Evolutionary conservation across 1,140 invertebrate genomes (phyloP).

Genomic region (Aradophagus sp.): DNA sequence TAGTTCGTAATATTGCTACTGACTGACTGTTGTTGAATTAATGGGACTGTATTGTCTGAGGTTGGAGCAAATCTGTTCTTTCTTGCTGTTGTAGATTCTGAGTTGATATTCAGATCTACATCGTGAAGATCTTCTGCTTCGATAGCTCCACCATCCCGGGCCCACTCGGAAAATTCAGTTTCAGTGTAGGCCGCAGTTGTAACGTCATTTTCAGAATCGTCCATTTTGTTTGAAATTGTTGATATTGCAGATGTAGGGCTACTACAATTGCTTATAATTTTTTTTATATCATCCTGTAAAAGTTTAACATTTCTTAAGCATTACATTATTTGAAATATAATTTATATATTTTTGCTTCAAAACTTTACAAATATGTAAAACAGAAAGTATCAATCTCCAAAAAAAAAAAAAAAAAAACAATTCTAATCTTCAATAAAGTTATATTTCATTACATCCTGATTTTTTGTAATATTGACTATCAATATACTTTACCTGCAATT

Average conservation of each 20-base stretch:
- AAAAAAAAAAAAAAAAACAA: too few species aligned
- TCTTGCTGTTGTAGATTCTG: conserved; percentile 73
- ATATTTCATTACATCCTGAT: too few species aligned
- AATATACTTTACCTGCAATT: conserved; percentile 54
- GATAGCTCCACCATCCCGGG: conserved; percentile 80
- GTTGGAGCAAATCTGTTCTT: conserved; percentile 63
- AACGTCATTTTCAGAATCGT: conserved; percentile 77
- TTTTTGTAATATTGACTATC: too few species aligned
- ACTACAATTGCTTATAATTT: conserved; percentile 70
- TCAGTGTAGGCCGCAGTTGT: conserved; percentile 84
- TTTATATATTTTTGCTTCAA: too few species aligned
- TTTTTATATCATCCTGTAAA: conserved; percentile 43
- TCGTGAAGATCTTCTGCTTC: conserved; percentile 84
- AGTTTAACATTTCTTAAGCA: too few species aligned
- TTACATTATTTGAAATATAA: too few species aligned
- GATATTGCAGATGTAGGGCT: conserved; percentile 71
- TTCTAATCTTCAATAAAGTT: too few species aligned
- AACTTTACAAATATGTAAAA: too few species aligned
- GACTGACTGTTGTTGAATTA: neutral
- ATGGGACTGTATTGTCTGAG: neutral
- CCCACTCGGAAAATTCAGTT: conserved; percentile 90
- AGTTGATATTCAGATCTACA: conserved; percentile 78
- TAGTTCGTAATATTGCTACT: conserved; percentile 1
- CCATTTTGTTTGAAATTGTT: conserved; percentile 66
- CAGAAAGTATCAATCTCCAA: too few species aligned